A percentile compares a stretch with the other conserved stretches of the same genome.
Conservation (phyloP, 2,113 vertebrate genomes). For the Sylvietta virens region DNA sequence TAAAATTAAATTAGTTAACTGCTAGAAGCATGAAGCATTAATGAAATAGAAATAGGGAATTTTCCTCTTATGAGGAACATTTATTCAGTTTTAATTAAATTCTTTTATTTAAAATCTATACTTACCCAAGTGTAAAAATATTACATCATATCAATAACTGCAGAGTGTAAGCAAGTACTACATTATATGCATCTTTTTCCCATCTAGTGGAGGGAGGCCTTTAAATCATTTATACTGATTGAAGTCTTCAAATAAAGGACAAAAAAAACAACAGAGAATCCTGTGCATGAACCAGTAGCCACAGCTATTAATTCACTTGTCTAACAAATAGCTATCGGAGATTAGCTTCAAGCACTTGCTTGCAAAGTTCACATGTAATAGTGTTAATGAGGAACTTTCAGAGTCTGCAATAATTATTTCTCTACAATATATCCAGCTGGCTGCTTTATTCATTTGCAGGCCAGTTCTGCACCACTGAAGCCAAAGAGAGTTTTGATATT, state of each 20-base stretch:
- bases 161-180: conserved; percentile 11
- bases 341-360: background rate
- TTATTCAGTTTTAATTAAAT: conserved; percentile 59
- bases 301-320: background rate
- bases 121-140: conserved; percentile 41
- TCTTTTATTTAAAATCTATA: conserved; percentile 57
- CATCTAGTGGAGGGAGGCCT: conserved; percentile 20
- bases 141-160: conserved; percentile 24
- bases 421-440: background rate
- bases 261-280: background rate
- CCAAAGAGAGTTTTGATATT: conserved; percentile 1
- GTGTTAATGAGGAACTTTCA: conserved; percentile 20
- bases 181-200: background rate
- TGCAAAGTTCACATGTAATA: background rate
- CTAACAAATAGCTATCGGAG: background rate
- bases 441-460: conserved; percentile 15
- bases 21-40: conserved; percentile 46
- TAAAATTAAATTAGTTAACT: conserved; percentile 53
- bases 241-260: conserved; percentile 10
- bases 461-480: conserved; percentile 16
- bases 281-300: background rate
- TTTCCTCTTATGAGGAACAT: conserved; percentile 19
- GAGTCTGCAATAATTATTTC: conserved; percentile 12
- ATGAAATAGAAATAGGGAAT: conserved; percentile 33
- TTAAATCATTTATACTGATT: conserved; percentile 19